Percentiles rank a stretch among this genome's conserved stretches.
These are phyloP conservation scores for Calyptomena viridis DNA, from an alignment of 2,113 vertebrate species.

Conservation along the genomic window DNA sequence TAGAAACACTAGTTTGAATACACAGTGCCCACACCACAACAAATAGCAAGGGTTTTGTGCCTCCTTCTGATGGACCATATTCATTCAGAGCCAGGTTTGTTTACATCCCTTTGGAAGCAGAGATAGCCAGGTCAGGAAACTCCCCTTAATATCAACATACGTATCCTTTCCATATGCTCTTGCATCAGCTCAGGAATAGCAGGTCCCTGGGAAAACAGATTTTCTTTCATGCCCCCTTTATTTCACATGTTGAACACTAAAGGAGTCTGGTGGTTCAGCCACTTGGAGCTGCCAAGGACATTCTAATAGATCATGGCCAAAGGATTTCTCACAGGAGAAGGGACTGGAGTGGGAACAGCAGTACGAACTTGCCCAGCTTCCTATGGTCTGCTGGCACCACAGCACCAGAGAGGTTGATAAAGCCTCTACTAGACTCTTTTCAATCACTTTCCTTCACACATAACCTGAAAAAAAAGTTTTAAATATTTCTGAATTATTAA, in stretches of 20 bases:
- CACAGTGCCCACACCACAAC: conserved; percentile 4
- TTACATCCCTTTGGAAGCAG: background rate
- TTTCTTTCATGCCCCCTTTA: background rate
- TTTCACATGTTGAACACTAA: background rate
- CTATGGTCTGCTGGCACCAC: background rate
- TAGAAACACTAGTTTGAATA: conserved; percentile 32
- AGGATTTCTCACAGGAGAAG: background rate
- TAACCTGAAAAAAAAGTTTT: background rate
- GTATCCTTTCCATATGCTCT: background rate
- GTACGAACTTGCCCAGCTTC: background rate
- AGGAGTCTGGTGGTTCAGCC: background rate
- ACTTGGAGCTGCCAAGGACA: conserved; percentile 46
- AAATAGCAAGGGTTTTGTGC: conserved; percentile 29
- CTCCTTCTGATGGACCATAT: background rate
- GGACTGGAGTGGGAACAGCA: background rate
- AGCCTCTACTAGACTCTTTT: background rate
- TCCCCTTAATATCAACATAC: background rate
- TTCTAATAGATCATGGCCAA: background rate
- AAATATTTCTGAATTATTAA: background rate
- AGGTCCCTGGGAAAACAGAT: background rate
- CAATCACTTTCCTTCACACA: background rate
- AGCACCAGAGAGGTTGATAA: background rate
- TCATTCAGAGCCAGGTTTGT: background rate
- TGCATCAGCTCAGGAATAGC: background rate
- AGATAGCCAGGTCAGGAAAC: background rate